phyloP scores from a whole-genome alignment of 2,113 vertebrate species.

The Lepisosteus osseus region DNA sequence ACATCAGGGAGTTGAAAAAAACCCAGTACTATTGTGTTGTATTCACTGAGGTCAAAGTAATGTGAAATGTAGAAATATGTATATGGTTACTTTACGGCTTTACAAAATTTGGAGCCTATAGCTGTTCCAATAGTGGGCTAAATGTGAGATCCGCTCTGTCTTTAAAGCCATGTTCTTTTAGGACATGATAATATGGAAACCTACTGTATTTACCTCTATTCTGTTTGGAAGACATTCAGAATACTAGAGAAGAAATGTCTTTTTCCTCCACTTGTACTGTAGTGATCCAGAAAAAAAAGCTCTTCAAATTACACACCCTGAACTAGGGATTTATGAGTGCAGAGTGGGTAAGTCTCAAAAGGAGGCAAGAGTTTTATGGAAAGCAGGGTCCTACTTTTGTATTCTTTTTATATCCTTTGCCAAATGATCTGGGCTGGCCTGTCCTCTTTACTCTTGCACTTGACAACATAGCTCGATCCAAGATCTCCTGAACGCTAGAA shows the following conservation, averaged over 20 bases:
- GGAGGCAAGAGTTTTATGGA: slow-evolving; percentile 60
- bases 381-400: slow-evolving; percentile 55
- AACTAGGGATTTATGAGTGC: slow-evolving; percentile 58
- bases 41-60: no score
- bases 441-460: background rate
- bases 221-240: background rate
- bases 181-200: slow-evolving; percentile 5
- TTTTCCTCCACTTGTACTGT: slow-evolving; percentile 44
- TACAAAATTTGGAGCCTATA: no score
- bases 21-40: no score
- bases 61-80: no score
- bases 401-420: slow-evolving; percentile 53
- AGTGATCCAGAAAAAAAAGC: slow-evolving; percentile 42
- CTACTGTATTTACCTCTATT: background rate
- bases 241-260: slow-evolving; percentile 7
- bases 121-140: no score
- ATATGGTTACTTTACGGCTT: no score
- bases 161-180: slow-evolving; percentile 5
- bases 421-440: slow-evolving; percentile 36
- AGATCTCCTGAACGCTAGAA: background rate
- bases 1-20: no score
- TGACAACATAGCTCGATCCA: background rate
- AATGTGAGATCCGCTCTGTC: no score
- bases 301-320: slow-evolving; percentile 47
- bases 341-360: slow-evolving; percentile 52